A percentile compares a stretch with the other conserved stretches of the same genome.
These are phyloP conservation scores for Cheilosia variabilis DNA, from an alignment of 2,888 invertebrate species.

Conservation along the genomic window DNA sequence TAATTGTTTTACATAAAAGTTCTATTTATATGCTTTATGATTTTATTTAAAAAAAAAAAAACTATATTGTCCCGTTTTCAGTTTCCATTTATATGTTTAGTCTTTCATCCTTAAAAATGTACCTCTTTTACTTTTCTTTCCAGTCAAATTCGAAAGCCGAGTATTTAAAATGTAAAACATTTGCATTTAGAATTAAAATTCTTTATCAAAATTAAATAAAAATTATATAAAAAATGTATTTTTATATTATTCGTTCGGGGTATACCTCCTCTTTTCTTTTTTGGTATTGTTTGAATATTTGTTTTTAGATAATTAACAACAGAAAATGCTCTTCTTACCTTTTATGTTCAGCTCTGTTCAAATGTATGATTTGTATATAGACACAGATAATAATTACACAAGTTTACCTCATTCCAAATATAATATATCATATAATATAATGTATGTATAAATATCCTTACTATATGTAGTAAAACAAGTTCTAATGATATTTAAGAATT, in stretches of 20 bases:
- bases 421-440: slow-evolving; percentile 37
- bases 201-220: not conserved
- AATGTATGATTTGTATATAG: slow-evolving; percentile 67
- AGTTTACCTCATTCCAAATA: slow-evolving; percentile 62
- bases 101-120: slow-evolving; percentile 44
- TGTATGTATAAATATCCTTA: slow-evolving; percentile 69
- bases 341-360: slow-evolving; percentile 25
- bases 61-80: slow-evolving; percentile 70
- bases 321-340: slow-evolving; percentile 14
- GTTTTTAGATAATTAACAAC: slow-evolving; percentile 1
- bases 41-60: slow-evolving; percentile 50
- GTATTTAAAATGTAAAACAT: slow-evolving; percentile 3
- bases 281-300: not conserved
- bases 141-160: slow-evolving; percentile 6
- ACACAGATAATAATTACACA: slow-evolving; percentile 71
- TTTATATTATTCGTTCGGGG: not conserved
- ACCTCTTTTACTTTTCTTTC: slow-evolving; percentile 6
- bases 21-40: slow-evolving; percentile 31
- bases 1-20: slow-evolving; percentile 8
- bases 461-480: slow-evolving; percentile 56
- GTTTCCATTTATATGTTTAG: slow-evolving; percentile 53
- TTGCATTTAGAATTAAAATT: not conserved
- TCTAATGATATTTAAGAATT: slow-evolving; percentile 53
- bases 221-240: not conserved
- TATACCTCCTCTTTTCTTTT: not conserved